Evolutionary conservation across 2,797 vertebrate species (phyloP), one percentile per base, ranked within the genome.

Genomic region (Chaunax sp.): DNA sequence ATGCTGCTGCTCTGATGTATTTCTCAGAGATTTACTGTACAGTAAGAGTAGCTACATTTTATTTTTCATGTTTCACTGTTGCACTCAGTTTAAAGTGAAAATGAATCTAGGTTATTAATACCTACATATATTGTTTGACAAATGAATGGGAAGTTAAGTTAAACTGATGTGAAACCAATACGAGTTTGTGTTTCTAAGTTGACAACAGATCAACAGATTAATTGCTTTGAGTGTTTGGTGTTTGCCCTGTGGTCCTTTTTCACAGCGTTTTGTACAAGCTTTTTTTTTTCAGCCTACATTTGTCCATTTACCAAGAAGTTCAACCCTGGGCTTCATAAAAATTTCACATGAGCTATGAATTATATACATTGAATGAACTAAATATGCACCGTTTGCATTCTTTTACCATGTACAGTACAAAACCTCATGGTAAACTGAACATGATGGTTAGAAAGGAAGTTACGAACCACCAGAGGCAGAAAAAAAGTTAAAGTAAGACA

Each of bases 301-400:
- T 71, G 43, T 59, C 38, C 38, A 26, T 19, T 37, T 43, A 64
- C 40, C 47, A 64, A 26, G 25, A 67, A 23, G 15, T 38, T 58
- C 43, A 44, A 30, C 38, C 9, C 54, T 2, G 3, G 1, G 19
- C 66, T 47, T 79, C 79, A 87, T 88, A 44, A 82, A 86, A 75
- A 63, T 64, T 86, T 86, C 6, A 83, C 26, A 72, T 44, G 30
- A 64, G 8, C 11, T 69, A 84, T 85, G 19, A 84, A 89, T 87
- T 75, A 84, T 78, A 73, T 59, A 83, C 54, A 69, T 18, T 51
- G 33, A 74, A 60, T 38, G 62, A 80, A 70, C 43, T 59, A 55
- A 83, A 76, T 64, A 79, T 73, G 69, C 64, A 64, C 51, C 1
- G 16, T 25, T 30, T 13, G 51, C 66, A 45, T 63, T 75, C 47